Percentiles rank a stretch among this genome's conserved stretches.
Evolutionary conservation across 2,888 invertebrate genomes (phyloP).

Genomic region (Danaus chrysippus): DNA sequence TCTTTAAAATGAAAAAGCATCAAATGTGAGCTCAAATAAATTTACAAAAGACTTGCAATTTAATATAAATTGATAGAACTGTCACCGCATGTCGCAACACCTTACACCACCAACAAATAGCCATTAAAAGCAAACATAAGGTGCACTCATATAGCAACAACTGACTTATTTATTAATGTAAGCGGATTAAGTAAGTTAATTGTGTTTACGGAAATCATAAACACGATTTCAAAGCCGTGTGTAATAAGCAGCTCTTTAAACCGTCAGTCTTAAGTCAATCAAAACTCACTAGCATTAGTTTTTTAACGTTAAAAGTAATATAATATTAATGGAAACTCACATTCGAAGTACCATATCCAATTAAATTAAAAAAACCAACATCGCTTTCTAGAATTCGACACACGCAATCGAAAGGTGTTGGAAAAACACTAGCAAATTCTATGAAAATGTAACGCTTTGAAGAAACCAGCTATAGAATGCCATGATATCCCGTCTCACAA

Average conservation of each 20-base stretch:
- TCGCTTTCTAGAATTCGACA: constrained; percentile 75
- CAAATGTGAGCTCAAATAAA: too few relatives aligned
- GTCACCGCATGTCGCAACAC: too few relatives aligned
- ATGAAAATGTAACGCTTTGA: constrained; percentile 72
- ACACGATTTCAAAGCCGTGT: constrained; percentile 27
- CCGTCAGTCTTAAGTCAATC: constrained; percentile 31
- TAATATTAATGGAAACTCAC: constrained; percentile 23
- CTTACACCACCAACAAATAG: too few relatives aligned
- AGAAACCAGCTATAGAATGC: constrained; percentile 73
- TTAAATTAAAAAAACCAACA: constrained; percentile 40
- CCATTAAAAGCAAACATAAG: too few relatives aligned
- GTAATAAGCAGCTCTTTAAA: constrained; percentile 28
- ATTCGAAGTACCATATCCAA: constrained; percentile 36
- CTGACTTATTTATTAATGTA: too few relatives aligned
- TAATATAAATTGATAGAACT: too few relatives aligned
- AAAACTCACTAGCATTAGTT: constrained; percentile 25
- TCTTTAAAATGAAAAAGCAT: too few relatives aligned
- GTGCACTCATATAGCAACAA: too few relatives aligned
- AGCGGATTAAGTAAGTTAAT: constrained; percentile 7
- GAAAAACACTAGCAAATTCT: constrained; percentile 74
- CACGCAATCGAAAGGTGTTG: constrained; percentile 76
- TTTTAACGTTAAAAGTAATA: constrained; percentile 27
- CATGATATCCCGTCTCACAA: constrained; percentile 57
- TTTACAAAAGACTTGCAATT: too few relatives aligned
- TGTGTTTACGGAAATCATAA: constrained; percentile 25